Conservation (phyloP, 2,797 vertebrate species). For the Darevskia mixta region DNA sequence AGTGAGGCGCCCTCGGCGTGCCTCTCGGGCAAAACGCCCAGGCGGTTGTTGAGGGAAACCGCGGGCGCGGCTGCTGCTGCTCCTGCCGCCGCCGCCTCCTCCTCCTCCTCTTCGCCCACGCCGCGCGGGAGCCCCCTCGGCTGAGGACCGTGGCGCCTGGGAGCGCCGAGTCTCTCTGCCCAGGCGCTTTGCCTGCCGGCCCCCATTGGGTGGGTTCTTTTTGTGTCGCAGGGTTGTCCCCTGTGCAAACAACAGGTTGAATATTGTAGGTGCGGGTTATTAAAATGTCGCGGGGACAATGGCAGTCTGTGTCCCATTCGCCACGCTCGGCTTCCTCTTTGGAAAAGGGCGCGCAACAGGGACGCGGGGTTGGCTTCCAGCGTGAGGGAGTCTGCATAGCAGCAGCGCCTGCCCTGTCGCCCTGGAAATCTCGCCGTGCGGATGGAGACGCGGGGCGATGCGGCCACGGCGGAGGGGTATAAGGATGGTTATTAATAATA, state of each 20-base stretch:
- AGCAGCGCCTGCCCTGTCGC: conserved; percentile 88
- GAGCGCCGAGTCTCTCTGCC: conserved; percentile 65
- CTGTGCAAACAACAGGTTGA: conserved; percentile 99
- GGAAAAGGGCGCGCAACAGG: conserved; percentile 85
- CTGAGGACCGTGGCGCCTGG: conserved; percentile 82
- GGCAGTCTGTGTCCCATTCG: conserved; percentile 98
- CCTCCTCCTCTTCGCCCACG: conserved; percentile 43
- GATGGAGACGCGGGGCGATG: conserved; percentile 29
- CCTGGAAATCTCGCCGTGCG: conserved; percentile 85
- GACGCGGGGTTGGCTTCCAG: conserved; percentile 88
- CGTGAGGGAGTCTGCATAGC: conserved; percentile 95
- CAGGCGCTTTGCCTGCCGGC: conserved; percentile 74
- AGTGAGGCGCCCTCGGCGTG: background rate
- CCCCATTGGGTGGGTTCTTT: conserved; percentile 79
- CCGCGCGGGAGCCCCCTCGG: conserved; percentile 58
- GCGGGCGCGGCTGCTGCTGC: background rate
- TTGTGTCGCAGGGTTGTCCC: conserved; percentile 86
- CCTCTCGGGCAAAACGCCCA: background rate
- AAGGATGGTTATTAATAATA: background rate
- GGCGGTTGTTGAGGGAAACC: background rate
- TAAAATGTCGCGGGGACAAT: conserved; percentile 97
- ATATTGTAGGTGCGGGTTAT: conserved; percentile 99
- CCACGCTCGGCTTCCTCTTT: conserved; percentile 93
- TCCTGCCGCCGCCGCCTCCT: conserved; percentile 16
- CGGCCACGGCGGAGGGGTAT: background rate